Base-by-base conservation (phyloP, 2,888 invertebrate species). In the Crioceris asparagi region DNA sequence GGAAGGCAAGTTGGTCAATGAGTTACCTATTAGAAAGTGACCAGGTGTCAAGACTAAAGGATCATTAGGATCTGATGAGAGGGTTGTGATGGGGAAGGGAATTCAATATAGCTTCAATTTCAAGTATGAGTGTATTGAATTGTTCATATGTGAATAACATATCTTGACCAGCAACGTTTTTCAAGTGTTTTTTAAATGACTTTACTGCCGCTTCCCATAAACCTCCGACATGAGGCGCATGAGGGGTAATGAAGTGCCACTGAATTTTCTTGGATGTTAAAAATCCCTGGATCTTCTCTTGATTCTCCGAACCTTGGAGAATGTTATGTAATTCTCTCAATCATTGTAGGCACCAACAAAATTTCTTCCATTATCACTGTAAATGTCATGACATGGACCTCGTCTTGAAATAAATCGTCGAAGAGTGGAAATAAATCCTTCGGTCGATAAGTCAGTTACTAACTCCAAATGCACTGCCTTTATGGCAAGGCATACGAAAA, bases 31-130 rank as follows among this genome's bases (percentile, higher is more conserved):
- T 5, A 56, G 39, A 31, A 57, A 55, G 36, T 56, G 55, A n/a
- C 44, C 44, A 2, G 56, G 53, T 11, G 52, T 56, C 1, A 56
- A 38, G 2, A 45, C 38, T n/a, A 15, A 27, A 7, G 46, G 32
- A 33, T 55, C 52, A 30, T 41, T 43, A 5, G 54, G 54, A 41
- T 56, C 52, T 12, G 32, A 21, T 2, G 50, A 48, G 3, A 55
- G 6, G 1, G 52, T 45, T 8, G 40, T 41, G 4, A 60, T 49
- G 35, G 3, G 57, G 59, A 19, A 58, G 32, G 2, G 54, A 59
- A 40, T 59, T 60, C 18, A 58, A 36, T 19, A 52, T 41, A 1
- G 52, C 47, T 42, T 61, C 56, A n/a, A 61, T 54, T 36, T 55
- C 52, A 15, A 40, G 46, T 1, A 51, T 12, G 3, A 55, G 11